Percentiles rank a stretch among this genome's conserved stretches.
These are phyloP conservation scores for Trigoniulus corallinus DNA, from an alignment of 1,140 invertebrate genomes.

Conservation along the genomic window DNA sequence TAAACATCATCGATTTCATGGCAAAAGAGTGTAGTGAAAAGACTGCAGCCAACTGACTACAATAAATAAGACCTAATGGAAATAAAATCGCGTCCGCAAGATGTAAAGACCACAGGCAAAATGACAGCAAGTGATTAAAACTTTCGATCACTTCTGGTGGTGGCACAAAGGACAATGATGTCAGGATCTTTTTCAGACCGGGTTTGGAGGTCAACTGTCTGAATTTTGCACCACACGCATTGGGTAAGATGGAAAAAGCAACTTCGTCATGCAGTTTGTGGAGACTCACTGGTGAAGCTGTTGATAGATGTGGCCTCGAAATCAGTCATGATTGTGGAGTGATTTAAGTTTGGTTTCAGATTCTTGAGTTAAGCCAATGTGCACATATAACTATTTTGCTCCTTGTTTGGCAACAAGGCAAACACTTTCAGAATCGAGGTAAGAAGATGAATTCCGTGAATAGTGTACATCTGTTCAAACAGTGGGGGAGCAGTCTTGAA, in stretches of 20 bases:
- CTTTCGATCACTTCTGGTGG: too few species aligned
- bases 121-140: too few species aligned
- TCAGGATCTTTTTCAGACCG: too few species aligned
- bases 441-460: background rate
- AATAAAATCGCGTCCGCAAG: too few species aligned
- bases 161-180: too few species aligned
- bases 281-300: background rate
- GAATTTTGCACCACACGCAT: background rate
- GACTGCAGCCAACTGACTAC: too few species aligned
- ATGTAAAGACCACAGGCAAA: too few species aligned
- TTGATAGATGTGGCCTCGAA: background rate
- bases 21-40: too few species aligned
- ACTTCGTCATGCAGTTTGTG: background rate
- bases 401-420: background rate
- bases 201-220: too few species aligned
- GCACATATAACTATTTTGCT: background rate
- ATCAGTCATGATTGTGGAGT: background rate
- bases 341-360: background rate
- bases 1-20: too few species aligned
- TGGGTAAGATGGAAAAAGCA: background rate
- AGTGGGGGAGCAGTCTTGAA: background rate
- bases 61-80: too few species aligned
- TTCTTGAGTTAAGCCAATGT: background rate
- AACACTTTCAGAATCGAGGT: background rate
- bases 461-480: background rate